Evolutionary conservation across 2,113 vertebrate genomes (phyloP).

Genomic region (Dasyornis broadbenti): DNA sequence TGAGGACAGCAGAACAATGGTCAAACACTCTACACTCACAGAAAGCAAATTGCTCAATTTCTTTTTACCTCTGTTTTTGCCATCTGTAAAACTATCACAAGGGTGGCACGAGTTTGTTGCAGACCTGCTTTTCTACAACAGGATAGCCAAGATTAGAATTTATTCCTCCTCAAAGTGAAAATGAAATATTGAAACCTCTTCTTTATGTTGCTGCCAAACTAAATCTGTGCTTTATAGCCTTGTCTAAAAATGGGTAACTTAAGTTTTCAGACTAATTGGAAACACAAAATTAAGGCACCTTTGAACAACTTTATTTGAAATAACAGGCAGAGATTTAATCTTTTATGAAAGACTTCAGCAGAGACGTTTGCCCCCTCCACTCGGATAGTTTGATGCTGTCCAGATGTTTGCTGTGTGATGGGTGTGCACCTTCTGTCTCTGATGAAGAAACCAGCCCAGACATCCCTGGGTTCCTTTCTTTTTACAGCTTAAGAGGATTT

Average conservation of each 20-base stretch:
- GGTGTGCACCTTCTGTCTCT: conserved; percentile 16
- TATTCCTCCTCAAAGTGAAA: background rate
- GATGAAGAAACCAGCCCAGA: conserved; percentile 4
- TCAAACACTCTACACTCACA: background rate
- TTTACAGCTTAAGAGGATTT: background rate
- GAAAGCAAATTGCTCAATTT: background rate
- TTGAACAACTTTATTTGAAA: background rate
- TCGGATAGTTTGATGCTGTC: background rate
- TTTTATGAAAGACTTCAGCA: background rate
- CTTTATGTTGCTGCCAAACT: background rate
- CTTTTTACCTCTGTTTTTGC: background rate
- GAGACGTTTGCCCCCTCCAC: conserved; percentile 7
- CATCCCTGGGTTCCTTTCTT: background rate
- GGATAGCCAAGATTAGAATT: background rate
- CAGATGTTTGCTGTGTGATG: conserved; percentile 36
- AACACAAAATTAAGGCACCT: background rate
- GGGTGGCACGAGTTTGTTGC: background rate
- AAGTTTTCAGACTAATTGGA: background rate
- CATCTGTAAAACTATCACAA: background rate
- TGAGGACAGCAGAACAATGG: background rate
- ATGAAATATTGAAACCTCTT: background rate
- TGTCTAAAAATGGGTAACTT: background rate
- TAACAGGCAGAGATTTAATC: background rate
- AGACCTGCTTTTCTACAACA: background rate
- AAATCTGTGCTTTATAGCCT: background rate